Evolutionary conservation across 1,140 invertebrate genomes (phyloP), one percentile per base, ranked within the genome.

Genomic region (Andricus grossulariae): DNA sequence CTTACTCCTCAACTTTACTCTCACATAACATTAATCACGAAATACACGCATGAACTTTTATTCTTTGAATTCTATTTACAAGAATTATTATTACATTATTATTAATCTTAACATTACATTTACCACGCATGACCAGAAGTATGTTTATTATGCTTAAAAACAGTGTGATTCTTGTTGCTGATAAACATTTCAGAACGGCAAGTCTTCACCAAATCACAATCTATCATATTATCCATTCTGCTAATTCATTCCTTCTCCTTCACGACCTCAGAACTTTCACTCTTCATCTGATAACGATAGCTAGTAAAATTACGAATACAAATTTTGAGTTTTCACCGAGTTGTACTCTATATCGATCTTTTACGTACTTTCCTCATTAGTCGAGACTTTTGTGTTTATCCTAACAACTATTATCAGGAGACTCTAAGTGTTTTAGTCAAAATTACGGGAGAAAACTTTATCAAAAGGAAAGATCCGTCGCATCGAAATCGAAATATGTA

Each of bases 11-110:
- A 19, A 55, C 18, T 55, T 19, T 55, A 21, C 21, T 25, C 57
- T 60, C 2, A 4, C 25, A 25, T 13, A 60, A 19, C 11, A 11
- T 8, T 16, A 8, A 60, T 55, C 21, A 60, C 15, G 57, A 60
- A 16, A 66, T 66, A 66, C 60, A 66, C 60, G 15, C 60, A 66
- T 66, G 25, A 66, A 66, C 60, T 66, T 66, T 66, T 66, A 66
- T 66, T 66, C 60, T n/a, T 39, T 66, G 60, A 66, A 39, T 39
- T 66, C 25, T 66, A 66, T 66, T 66, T 66, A 66, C 60, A 66
- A 66, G 32, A 66, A 66, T 45, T 39, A 66, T 66, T 66, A 66
- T 66, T 66, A 66, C 60, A 66, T 66, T 66, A 66, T 66, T 66
- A 66, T 5, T 66, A 45, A 45, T 39, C 54, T 39, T 66, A 66